Evolutionary conservation across 2,797 vertebrate species (phyloP).

Genomic region (Alcedo atthis): DNA sequence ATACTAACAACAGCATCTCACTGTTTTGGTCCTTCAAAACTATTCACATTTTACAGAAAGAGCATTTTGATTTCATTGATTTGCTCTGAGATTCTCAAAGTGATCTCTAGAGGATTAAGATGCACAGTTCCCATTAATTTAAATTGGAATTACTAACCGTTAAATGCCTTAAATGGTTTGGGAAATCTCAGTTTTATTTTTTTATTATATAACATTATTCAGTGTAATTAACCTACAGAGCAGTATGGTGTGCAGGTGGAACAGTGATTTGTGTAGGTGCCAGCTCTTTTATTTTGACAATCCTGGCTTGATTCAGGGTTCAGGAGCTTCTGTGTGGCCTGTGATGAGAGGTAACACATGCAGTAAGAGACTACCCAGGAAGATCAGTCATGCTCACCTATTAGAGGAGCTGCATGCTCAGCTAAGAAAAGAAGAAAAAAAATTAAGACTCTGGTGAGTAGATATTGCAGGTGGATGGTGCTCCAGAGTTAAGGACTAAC

Average conservation of each 20-base stretch:
- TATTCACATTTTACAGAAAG: not conserved
- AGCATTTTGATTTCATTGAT: not conserved
- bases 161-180: not conserved
- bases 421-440: not conserved
- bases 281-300: not conserved
- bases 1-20: not conserved
- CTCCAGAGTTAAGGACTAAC: not conserved
- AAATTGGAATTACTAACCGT: not conserved
- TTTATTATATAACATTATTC: not conserved
- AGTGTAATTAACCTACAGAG: not conserved
- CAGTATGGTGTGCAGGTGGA: not conserved
- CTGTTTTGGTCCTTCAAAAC: not conserved
- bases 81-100: not conserved
- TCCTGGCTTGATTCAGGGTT: not conserved
- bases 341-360: not conserved
- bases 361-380: not conserved
- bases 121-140: not conserved
- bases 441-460: not conserved
- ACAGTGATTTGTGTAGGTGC: not conserved
- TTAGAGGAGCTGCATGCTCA: not conserved
- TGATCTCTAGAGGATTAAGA: not conserved
- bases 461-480: not conserved
- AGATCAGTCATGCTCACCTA: not conserved
- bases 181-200: not conserved
- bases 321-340: not conserved